Evolutionary conservation across 2,797 vertebrate genomes (phyloP).

Genomic region (Okamejei kenojei): DNA sequence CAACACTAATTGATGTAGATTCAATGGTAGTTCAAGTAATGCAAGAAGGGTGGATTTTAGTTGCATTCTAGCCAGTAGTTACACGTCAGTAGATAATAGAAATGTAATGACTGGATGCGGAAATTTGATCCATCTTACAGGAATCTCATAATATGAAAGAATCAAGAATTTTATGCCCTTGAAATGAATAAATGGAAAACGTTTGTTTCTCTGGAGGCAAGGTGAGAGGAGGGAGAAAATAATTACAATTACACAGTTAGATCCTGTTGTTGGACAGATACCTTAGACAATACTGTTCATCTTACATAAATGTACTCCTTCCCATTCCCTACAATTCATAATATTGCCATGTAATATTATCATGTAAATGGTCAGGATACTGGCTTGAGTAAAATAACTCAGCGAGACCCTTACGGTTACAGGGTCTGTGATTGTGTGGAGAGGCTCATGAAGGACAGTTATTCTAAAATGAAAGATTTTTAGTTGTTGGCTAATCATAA

Average conservation of each 20-base stretch:
- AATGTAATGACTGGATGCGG: neutral
- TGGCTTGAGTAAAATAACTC: neutral
- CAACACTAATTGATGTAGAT: neutral
- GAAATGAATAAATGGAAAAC: neutral
- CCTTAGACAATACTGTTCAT: neutral
- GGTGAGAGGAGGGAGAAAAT: neutral
- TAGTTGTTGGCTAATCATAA: neutral
- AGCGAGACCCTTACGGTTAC: neutral
- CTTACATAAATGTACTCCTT: neutral
- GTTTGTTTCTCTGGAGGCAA: neutral
- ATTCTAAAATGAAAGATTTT: neutral
- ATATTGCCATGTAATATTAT: neutral
- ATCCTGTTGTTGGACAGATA: neutral
- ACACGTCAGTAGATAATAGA: neutral
- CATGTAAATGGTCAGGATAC: neutral
- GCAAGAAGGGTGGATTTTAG: neutral
- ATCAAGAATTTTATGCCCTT: neutral
- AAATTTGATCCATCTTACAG: neutral
- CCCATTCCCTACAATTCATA: neutral
- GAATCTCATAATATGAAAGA: neutral
- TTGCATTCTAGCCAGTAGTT: neutral
- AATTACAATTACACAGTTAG: neutral
- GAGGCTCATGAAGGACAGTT: neutral
- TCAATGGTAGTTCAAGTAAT: neutral
- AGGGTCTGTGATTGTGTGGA: neutral